Evolutionary conservation across 2,113 vertebrate genomes (phyloP).

Genomic region (Meleagris gallopavo): DNA sequence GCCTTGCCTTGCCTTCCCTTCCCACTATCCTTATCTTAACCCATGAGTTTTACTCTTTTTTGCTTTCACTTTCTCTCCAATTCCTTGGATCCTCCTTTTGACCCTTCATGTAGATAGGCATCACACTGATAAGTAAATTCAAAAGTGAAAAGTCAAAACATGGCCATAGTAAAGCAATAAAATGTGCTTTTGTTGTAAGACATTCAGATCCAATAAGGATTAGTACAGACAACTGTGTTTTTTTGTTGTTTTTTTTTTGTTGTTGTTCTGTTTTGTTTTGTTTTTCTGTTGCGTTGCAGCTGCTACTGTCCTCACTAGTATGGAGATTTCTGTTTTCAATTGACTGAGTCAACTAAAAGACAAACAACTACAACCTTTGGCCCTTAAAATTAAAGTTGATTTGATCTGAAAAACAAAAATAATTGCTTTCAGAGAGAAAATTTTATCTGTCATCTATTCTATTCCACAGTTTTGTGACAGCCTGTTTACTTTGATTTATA

Average conservation of each 20-base stretch:
- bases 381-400: slow-evolving; percentile 50
- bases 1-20: too few species aligned
- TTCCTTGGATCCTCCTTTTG: too few species aligned
- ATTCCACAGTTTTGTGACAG: slow-evolving; percentile 50
- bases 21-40: too few species aligned
- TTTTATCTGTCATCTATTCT: slow-evolving; percentile 32
- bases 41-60: too few species aligned
- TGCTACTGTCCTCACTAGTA: background rate
- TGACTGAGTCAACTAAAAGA: slow-evolving; percentile 35
- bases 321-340: slow-evolving; percentile 35
- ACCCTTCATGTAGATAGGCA: too few species aligned
- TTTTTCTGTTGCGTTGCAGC: background rate
- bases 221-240: background rate
- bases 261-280: background rate
- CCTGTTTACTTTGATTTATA: slow-evolving; percentile 64
- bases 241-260: too few species aligned
- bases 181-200: slow-evolving; percentile 31
- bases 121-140: background rate
- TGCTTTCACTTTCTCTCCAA: too few species aligned
- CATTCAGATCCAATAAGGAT: slow-evolving; percentile 42
- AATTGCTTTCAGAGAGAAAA: slow-evolving; percentile 61
- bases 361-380: background rate
- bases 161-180: background rate
- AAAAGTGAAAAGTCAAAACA: background rate
- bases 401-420: slow-evolving; percentile 61